These are phyloP conservation scores for Bombus huntii DNA, from an alignment of 1,140 invertebrate species.

Conservation along the genomic window DNA sequence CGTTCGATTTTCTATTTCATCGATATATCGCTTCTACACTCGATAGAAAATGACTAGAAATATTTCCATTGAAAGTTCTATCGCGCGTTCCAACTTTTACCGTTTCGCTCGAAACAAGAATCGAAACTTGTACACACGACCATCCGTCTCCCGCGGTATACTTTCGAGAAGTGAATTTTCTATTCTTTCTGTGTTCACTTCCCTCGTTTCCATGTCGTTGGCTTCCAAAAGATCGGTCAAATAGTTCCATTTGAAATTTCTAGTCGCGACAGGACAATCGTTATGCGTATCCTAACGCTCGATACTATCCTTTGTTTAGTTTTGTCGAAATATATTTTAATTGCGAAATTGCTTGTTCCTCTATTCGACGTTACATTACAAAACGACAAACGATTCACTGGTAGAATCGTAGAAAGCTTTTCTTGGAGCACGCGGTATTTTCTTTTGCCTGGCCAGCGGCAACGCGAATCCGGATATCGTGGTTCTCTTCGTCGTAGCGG, in stretches of 20 bases:
- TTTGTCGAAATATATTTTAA: too few species aligned
- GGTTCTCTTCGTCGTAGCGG: too few species aligned
- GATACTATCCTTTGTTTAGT: too few species aligned
- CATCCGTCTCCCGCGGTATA: neutral
- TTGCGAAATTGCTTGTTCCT: too few species aligned
- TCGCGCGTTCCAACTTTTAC: neutral
- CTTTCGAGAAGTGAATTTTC: neutral
- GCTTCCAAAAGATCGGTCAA: neutral
- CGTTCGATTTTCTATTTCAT: neutral
- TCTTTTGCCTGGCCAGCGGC: neutral
- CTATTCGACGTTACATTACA: too few species aligned
- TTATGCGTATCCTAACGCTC: neutral
- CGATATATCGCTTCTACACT: neutral
- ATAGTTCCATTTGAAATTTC: neutral
- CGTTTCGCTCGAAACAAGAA: constrained; percentile 1
- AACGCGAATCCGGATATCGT: neutral
- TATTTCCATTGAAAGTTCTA: constrained; percentile 10
- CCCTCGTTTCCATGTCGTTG: neutral
- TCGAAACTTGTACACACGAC: neutral
- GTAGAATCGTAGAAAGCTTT: neutral
- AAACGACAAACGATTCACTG: neutral
- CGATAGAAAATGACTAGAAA: neutral
- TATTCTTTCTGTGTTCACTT: neutral
- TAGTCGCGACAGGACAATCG: too few species aligned
- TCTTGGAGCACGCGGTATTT: neutral